Base-by-base conservation (phyloP, 2,797 vertebrate genomes). In the Meda fulgida region DNA sequence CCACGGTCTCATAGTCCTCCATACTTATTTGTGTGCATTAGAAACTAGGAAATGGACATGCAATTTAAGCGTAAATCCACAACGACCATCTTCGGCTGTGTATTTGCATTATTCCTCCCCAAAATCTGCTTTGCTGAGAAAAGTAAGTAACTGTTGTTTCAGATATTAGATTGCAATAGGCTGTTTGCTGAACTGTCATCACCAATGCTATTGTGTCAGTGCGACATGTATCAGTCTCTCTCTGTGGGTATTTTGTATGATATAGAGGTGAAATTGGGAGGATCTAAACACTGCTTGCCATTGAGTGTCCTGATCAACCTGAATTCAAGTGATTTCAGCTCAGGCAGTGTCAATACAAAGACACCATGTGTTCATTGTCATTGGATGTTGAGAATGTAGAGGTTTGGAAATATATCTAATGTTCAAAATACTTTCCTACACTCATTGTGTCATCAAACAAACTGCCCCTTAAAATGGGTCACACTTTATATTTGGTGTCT, bases 41-140 rank as follows among this genome's bases (percentile, higher is more conserved):
- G 76, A 90, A 90, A 89, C 85, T 89, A 63, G 91, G 93, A 93
- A 92, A 96, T 96, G 95, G 95, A 94, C 90, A 85, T 89, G 85
- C 92, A 90, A 89, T 87, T 23, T 71, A 90, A 88, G 88, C 77
- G 53, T 83, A 87, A 88, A 93, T 92, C 92, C 89, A 90, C 78
- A 86, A 79, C 89, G n/a, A 53, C 89, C 58, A 63, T 93, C 89
- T 85, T 94, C 3, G 85, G 89, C 84, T 92, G 89, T 60, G 6
- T 93, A 79, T 84, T 87, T 11, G 82, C 79, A 80, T 90, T 87
- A 87, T 84, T 93, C 34, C 91, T 89, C 82, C 84, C 85, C 60
- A 36, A 90, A 10, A n/a, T 89, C 66, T 91, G 92, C 84, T 10
- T 43, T 55, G 90, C 94, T 77, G 88, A 95, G 29, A 93, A 94